phyloP scores from a whole-genome alignment of 2,888 invertebrate genomes.

The Didymodactylos carnosus region DNA sequence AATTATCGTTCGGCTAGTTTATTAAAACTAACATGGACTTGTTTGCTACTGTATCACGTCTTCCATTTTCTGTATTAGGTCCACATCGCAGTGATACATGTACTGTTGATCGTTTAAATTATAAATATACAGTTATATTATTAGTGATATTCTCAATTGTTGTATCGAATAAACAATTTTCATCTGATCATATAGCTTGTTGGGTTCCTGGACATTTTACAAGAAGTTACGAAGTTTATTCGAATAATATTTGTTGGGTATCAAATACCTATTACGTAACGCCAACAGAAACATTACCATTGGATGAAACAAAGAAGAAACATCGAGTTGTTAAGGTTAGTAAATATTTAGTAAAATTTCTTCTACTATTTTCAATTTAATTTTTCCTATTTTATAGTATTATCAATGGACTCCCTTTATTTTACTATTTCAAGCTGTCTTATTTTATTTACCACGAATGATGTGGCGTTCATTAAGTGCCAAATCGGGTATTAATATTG shows the following conservation, averaged over 20 bases:
- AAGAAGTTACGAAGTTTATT: constrained; percentile 18
- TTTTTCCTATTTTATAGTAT: neutral
- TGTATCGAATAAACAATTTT: constrained; percentile 14
- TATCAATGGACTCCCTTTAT: constrained; percentile 14
- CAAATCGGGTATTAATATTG: constrained; percentile 13
- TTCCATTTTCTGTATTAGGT: constrained; percentile 12
- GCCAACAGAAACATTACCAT: constrained; percentile 1
- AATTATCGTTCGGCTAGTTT: neutral
- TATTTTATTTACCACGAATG: constrained; percentile 13
- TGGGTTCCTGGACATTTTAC: constrained; percentile 19
- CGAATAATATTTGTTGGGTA: constrained; percentile 20
- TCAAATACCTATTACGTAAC: constrained; percentile 18
- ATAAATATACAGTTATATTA: constrained; percentile 14
- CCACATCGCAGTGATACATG: constrained; percentile 13
- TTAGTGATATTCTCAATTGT: constrained; percentile 14
- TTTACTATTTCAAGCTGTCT: constrained; percentile 13
- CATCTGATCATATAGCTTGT: constrained; percentile 14
- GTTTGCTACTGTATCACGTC: constrained; percentile 13
- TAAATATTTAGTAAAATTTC: neutral
- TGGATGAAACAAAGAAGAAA: constrained; percentile 1
- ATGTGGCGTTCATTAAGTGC: constrained; percentile 12
- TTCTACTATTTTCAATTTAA: neutral
- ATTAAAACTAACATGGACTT: constrained; percentile 9
- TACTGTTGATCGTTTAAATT: constrained; percentile 11
- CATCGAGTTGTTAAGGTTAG: neutral